Evolutionary conservation across 1,140 invertebrate genomes (phyloP).

Genomic region (Macrobrachium rosenbergii): DNA sequence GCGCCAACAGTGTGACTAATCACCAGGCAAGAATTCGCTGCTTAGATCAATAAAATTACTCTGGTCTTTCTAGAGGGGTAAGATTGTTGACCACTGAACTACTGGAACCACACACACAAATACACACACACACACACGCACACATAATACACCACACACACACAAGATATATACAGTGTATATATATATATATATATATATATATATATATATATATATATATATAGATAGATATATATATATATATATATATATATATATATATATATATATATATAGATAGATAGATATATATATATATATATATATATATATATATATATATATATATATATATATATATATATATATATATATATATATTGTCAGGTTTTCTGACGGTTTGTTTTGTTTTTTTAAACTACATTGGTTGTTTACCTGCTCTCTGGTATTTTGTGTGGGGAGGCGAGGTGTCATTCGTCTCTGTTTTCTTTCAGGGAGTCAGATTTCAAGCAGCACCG

Average conservation of each 20-base stretch:
- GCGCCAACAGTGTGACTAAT: too few relatives aligned
- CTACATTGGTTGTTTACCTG: too few relatives aligned
- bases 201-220: neutral
- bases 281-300: neutral
- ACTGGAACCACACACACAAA: neutral
- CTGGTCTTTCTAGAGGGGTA: too few relatives aligned
- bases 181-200: conserved; percentile 2
- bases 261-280: neutral
- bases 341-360: neutral
- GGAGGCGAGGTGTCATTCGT: too few relatives aligned
- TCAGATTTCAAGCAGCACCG: too few relatives aligned
- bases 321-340: neutral
- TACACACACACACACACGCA: neutral
- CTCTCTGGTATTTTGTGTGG: too few relatives aligned
- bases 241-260: neutral
- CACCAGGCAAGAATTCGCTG: too few relatives aligned
- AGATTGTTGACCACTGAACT: too few relatives aligned
- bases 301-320: neutral
- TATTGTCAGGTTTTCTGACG: too few relatives aligned
- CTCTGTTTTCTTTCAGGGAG: too few relatives aligned
- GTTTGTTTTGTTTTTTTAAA: too few relatives aligned
- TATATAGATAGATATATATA: neutral
- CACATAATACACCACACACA: neutral
- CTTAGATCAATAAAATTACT: too few relatives aligned
- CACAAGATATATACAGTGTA: neutral